Evolutionary conservation across 2,113 vertebrate genomes (phyloP).

Genomic region (Pyxicephalus adspersus): DNA sequence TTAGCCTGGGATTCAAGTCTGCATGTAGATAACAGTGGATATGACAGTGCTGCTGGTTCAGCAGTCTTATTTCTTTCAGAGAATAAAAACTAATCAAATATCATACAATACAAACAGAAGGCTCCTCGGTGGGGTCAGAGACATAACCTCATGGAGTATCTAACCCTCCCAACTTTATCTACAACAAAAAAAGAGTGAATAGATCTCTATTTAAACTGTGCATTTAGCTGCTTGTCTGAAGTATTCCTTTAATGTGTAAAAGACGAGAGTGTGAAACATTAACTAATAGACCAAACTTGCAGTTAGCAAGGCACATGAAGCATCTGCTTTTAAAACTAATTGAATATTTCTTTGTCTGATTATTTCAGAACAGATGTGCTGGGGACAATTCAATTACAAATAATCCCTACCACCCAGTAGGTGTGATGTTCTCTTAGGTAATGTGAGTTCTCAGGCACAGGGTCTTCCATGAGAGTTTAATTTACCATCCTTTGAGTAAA

Average conservation of each 20-base stretch:
- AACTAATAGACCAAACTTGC: background rate
- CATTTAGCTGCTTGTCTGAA: background rate
- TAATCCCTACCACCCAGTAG: conserved; percentile 58
- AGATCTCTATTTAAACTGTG: no score
- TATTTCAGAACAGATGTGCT: conserved; percentile 61
- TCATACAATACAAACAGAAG: no score
- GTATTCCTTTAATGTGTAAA: background rate
- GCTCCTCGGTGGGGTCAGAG: no score
- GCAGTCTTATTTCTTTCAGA: conserved; percentile 39
- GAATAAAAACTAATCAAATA: background rate
- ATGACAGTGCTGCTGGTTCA: conserved; percentile 29
- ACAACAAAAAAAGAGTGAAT: no score
- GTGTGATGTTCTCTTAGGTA: conserved; percentile 41
- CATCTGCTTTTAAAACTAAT: conserved; percentile 41
- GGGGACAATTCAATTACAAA: conserved; percentile 64
- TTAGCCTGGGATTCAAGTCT: conserved; percentile 20
- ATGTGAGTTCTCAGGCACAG: background rate
- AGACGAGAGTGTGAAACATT: background rate
- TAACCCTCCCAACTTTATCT: no score
- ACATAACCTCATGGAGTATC: no score
- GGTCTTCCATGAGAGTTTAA: conserved; percentile 26
- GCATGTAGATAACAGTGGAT: conserved; percentile 39
- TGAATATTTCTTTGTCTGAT: conserved; percentile 62
- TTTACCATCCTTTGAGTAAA: conserved; percentile 33
- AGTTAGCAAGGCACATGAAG: background rate